These are phyloP conservation scores for Erebia ligea DNA, from an alignment of 2,888 invertebrate genomes.

Conservation along the genomic window DNA sequence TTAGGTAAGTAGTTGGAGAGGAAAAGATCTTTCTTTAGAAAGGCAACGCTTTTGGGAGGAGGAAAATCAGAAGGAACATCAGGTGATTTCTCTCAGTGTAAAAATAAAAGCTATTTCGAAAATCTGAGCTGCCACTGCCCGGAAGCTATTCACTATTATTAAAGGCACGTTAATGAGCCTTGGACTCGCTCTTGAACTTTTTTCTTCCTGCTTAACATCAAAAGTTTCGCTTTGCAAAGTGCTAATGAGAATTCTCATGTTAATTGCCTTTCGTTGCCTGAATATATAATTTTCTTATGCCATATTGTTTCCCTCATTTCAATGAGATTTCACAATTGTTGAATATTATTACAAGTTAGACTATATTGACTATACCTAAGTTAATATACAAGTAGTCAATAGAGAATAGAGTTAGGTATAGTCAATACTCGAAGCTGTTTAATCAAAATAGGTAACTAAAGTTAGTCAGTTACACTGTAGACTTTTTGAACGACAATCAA, in stretches of 20 bases:
- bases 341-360: no score
- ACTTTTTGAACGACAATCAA: no score
- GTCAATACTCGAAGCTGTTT: no score
- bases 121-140: constrained; percentile 49
- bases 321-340: constrained; percentile 44
- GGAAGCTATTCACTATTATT: constrained; percentile 63
- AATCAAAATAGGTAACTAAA: no score
- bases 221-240: constrained; percentile 76
- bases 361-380: no score
- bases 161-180: constrained; percentile 77
- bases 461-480: no score
- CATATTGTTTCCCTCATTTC: constrained; percentile 69
- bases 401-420: no score
- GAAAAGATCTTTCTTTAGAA: no score
- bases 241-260: constrained; percentile 78
- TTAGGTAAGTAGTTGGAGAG: no score
- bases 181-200: constrained; percentile 70
- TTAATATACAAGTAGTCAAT: neutral
- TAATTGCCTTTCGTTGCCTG: constrained; percentile 72
- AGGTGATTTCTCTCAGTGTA: neutral
- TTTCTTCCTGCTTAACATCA: constrained; percentile 74
- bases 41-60: no score
- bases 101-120: constrained; percentile 23
- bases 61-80: no score
- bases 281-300: constrained; percentile 73